Conservation (phyloP, 2,113 vertebrate genomes). For the Nycticryphes semicollaris region DNA sequence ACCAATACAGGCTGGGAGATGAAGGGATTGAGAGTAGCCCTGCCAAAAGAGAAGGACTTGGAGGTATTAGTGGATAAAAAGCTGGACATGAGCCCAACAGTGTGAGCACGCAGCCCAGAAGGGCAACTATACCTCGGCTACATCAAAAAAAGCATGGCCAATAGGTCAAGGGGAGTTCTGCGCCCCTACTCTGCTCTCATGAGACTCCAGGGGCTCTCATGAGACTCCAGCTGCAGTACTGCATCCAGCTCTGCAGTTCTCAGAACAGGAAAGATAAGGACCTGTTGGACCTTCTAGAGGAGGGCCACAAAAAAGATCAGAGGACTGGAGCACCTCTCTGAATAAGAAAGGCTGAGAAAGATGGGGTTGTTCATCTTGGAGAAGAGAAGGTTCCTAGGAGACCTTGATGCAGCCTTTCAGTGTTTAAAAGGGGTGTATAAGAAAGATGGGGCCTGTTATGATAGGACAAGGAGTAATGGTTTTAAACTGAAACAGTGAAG, state of each 20-base stretch:
- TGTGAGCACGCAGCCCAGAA: background rate
- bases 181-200: fast-evolving
- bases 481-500: background rate
- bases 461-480: background rate
- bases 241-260: background rate
- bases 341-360: background rate
- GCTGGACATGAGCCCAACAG: background rate
- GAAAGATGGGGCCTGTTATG: fast-evolving
- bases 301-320: background rate
- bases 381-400: background rate
- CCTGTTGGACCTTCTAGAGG: background rate
- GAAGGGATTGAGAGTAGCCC: background rate
- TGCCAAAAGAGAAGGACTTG: background rate
- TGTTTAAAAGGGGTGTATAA: background rate
- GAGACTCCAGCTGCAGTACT: background rate
- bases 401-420: background rate
- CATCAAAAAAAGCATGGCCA: too few species aligned
- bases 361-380: background rate
- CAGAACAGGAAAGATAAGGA: background rate
- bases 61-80: background rate
- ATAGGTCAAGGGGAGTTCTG: fast-evolving
- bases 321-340: background rate
- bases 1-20: background rate
- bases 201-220: background rate
- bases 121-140: fast-evolving